Evolutionary conservation across 2,888 invertebrate species (phyloP).

Genomic region (Sphaerophoria taeniata): DNA sequence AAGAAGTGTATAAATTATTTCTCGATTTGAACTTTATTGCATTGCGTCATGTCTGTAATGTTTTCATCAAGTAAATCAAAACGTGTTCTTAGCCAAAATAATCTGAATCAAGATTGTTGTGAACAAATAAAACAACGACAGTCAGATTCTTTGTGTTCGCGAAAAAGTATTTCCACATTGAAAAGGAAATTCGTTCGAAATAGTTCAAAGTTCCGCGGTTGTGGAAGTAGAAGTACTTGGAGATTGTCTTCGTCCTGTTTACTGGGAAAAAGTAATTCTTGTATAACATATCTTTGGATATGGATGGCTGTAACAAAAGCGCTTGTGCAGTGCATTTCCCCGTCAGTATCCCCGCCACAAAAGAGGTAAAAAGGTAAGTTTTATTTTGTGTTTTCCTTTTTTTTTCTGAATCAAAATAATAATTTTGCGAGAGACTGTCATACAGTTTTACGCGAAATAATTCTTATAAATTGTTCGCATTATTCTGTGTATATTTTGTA

Average conservation of each 20-base stretch:
- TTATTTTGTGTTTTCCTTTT: not conserved
- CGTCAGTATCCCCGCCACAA: slow-evolving; percentile 82
- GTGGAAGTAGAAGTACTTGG: too few species aligned
- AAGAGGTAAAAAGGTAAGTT: slow-evolving; percentile 82
- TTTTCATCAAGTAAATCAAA: slow-evolving; percentile 52
- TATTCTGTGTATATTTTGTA: too few species aligned
- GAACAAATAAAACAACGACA: not conserved
- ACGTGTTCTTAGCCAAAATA: slow-evolving; percentile 15
- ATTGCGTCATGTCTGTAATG: slow-evolving; percentile 69
- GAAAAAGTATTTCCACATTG: not conserved
- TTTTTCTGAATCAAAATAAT: not conserved
- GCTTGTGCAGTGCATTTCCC: slow-evolving; percentile 81
- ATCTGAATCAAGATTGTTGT: not conserved
- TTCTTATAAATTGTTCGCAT: too few species aligned
- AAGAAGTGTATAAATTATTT: slow-evolving; percentile 30
- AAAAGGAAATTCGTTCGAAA: slow-evolving; percentile 38
- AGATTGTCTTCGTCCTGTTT: slow-evolving; percentile 54
- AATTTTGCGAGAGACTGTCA: not conserved
- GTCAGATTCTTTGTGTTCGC: slow-evolving; percentile 24
- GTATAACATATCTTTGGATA: slow-evolving; percentile 77
- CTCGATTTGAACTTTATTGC: slow-evolving; percentile 45
- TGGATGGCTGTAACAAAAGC: slow-evolving; percentile 78
- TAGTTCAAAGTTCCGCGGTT: slow-evolving; percentile 47
- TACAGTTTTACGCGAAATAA: too few species aligned
- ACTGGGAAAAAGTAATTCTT: slow-evolving; percentile 66